Conservation (phyloP, 2,113 vertebrate genomes). For the Heterochromis multidens region DNA sequence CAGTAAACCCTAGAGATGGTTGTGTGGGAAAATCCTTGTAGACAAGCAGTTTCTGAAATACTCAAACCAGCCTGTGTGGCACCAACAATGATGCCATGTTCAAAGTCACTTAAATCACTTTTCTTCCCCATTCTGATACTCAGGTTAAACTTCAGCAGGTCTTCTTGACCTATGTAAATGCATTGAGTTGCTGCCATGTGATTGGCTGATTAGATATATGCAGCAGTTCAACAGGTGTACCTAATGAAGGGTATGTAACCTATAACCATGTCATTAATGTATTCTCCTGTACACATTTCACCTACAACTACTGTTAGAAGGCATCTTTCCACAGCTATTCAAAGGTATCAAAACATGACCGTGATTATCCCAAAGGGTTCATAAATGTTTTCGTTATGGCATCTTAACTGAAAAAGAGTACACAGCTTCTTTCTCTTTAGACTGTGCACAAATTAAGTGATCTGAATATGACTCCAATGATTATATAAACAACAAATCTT, state of each 20-base stretch:
- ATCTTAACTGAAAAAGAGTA: not conserved
- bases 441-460: not conserved
- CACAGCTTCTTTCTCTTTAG: not conserved
- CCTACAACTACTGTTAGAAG: not conserved
- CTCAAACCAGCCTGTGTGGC: too few species aligned
- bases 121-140: not conserved
- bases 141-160: not conserved
- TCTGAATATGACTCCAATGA: not conserved
- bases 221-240: not conserved
- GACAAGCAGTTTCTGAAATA: not conserved
- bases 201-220: not conserved
- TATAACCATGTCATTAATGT: not conserved
- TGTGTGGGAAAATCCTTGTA: not conserved
- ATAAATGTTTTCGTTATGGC: not conserved
- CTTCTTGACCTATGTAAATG: too few species aligned
- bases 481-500: not conserved
- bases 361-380: not conserved
- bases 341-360: not conserved
- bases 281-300: not conserved
- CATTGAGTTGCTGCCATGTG: too few species aligned
- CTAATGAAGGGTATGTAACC: not conserved
- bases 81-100: not conserved
- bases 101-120: not conserved
- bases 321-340: not conserved
- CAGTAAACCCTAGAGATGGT: not conserved